A percentile compares a stretch with the other conserved stretches of the same genome.
Evolutionary conservation across 92 coral and sea anemone genomes (phyloP).

Genomic region (Galaxea fascicularis): DNA sequence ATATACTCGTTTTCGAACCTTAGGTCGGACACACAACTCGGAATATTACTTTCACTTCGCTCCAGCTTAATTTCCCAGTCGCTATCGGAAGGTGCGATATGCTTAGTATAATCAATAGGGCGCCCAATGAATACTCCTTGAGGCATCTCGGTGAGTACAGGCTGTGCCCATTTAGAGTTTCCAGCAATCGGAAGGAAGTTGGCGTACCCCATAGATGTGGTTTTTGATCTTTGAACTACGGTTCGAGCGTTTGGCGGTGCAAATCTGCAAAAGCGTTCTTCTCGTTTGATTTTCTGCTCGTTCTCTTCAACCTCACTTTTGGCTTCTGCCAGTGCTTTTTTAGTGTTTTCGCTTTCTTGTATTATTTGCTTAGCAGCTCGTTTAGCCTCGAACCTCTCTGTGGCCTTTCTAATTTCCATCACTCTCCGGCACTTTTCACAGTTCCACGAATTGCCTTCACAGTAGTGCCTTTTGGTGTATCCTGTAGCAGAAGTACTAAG

Average conservation of each 20-base stretch:
- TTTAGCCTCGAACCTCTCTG: slow-evolving; percentile 31
- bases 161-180: slow-evolving; percentile 43
- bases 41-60: neutral
- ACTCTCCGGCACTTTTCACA: slow-evolving; percentile 42
- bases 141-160: slow-evolving; percentile 35
- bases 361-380: slow-evolving; percentile 35
- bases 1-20: slow-evolving; percentile 23
- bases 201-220: neutral
- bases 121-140: neutral
- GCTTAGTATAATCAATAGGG: neutral
- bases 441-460: slow-evolving; percentile 10
- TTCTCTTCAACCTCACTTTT: neutral
- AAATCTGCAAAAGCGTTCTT: slow-evolving; percentile 28
- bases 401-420: slow-evolving; percentile 27
- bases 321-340: neutral
- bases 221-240: slow-evolving; percentile 22
- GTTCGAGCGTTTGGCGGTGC: slow-evolving; percentile 18
- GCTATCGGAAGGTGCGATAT: neutral
- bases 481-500: neutral
- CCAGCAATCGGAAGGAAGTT: neutral
- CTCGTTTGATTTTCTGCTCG: slow-evolving; percentile 40
- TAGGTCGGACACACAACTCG: slow-evolving; percentile 15
- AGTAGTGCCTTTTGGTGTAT: neutral
- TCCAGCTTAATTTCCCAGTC: slow-evolving; percentile 7
- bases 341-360: slow-evolving; percentile 3